phyloP scores from a whole-genome alignment of 2,888 invertebrate species.

The Eledone cirrhosa region DNA sequence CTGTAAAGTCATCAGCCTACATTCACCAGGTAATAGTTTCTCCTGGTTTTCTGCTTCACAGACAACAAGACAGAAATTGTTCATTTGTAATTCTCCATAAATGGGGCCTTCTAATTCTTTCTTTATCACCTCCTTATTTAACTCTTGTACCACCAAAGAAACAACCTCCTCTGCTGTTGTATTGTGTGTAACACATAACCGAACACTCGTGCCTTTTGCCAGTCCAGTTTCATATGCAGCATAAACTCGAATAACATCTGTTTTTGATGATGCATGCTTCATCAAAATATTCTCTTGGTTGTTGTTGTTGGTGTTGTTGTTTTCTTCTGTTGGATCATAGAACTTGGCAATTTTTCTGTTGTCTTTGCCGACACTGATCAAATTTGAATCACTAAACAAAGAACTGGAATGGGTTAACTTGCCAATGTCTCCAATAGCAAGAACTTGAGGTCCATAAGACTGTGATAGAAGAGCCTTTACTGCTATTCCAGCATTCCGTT shows the following conservation, averaged over 20 bases:
- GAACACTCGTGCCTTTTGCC: constrained; percentile 90
- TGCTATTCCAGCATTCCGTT: constrained; percentile 63
- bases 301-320: constrained; percentile 38
- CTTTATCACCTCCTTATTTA: constrained; percentile 72
- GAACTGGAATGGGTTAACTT: constrained; percentile 45
- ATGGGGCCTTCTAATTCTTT: constrained; percentile 80
- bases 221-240: constrained; percentile 96
- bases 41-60: constrained; percentile 90
- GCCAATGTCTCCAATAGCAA: constrained; percentile 19
- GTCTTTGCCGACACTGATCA: constrained; percentile 58
- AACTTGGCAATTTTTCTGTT: constrained; percentile 59
- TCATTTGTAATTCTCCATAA: constrained; percentile 76
- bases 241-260: constrained; percentile 79
- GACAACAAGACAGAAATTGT: constrained; percentile 87
- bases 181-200: constrained; percentile 89
- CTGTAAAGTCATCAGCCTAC: constrained; percentile 89
- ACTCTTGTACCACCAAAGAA: constrained; percentile 91
- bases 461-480: constrained; percentile 53
- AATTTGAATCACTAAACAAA: constrained; percentile 48
- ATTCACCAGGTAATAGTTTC: constrained; percentile 91
- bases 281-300: constrained; percentile 32
- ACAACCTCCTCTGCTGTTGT: constrained; percentile 96
- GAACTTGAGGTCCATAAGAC: constrained; percentile 23
- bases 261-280: constrained; percentile 29
- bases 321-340: constrained; percentile 59